Base-by-base conservation (phyloP, 1,140 invertebrate species). In the Pogonomyrmex californicus region DNA sequence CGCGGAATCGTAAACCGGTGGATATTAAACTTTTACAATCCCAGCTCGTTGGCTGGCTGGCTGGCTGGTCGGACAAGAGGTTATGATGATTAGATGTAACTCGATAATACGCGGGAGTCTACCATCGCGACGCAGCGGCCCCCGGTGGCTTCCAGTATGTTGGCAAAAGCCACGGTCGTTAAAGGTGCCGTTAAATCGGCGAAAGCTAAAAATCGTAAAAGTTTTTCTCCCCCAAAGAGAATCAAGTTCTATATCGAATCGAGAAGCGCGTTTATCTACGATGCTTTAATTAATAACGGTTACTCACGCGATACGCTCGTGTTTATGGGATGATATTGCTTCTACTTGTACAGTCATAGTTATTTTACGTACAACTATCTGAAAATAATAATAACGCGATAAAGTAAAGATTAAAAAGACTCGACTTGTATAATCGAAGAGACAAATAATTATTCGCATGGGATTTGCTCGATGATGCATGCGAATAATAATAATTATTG, bases 61-160 rank as follows among this genome's bases (percentile, higher is more conserved):
- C 63, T 89, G 87, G 86, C 60, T 90, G 90, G 89, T 91, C 90
- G 92, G 91, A 93, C 92, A 94, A 92, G 92, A 94, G 93, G 93
- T 95, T 95, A 95, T 91, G 94, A 95, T 95, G 95, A 95, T 95
- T 95, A 95, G 94, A 95, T 95, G 94, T 95, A 95, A 95, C 94
- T 93, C 90, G 94, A 94, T 95, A 94, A 95, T 95, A 93, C 92
- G 90, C 88, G 82, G 79, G 87, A 88, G 66, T 76, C 56, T 82
- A 75, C 70, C 71, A 56, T 54, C 60, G 44, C 88, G 88, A 58
- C 70, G 68, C 41, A 60, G 87, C 63, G 47, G 49, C 38, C 78
- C 63, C 33, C 65, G 68, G 54, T 58, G 73, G 17, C 54, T 77
- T 90, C 81, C 85, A 79, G 79, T 78, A 88, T 92, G 91, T 92